Conservation (phyloP, 2,113 vertebrate genomes). For the Sapajus apella region DNA sequence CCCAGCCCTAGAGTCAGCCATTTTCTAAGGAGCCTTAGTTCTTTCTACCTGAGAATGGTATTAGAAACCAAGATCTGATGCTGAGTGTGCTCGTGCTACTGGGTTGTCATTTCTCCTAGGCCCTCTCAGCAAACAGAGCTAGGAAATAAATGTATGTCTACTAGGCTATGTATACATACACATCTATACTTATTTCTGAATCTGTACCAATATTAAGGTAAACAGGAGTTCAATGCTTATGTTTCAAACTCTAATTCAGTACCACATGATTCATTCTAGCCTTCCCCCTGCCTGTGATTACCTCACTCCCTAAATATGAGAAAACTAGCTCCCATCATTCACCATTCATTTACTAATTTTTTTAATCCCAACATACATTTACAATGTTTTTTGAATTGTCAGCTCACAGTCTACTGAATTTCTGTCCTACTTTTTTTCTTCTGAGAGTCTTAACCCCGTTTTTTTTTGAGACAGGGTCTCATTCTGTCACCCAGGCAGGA, state of each 20-base stretch:
- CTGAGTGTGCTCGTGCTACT: not conserved
- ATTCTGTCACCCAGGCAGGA: too few relatives aligned
- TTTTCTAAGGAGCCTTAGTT: not conserved
- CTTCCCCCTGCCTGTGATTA: not conserved
- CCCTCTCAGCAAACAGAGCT: not conserved
- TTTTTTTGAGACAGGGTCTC: too few relatives aligned
- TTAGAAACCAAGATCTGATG: not conserved
- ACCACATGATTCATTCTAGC: not conserved
- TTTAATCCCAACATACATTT: not conserved
- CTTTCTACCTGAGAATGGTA: not conserved
- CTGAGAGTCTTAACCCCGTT: not conserved
- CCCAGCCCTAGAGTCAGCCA: not conserved
- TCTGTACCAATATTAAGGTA: conserved; percentile 18
- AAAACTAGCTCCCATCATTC: not conserved
- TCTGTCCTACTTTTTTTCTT: conserved; percentile 2
- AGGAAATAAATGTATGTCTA: not conserved
- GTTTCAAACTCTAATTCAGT: not conserved
- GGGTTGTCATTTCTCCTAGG: not conserved
- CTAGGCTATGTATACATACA: not conserved
- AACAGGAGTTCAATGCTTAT: not conserved
- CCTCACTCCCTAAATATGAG: not conserved
- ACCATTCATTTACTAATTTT: not conserved
- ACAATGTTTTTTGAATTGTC: not conserved
- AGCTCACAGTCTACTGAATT: not conserved
- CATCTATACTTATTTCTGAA: not conserved